Evolutionary conservation across 2,113 vertebrate genomes (phyloP), one percentile per base, ranked within the genome.

Genomic region (Esox niger): DNA sequence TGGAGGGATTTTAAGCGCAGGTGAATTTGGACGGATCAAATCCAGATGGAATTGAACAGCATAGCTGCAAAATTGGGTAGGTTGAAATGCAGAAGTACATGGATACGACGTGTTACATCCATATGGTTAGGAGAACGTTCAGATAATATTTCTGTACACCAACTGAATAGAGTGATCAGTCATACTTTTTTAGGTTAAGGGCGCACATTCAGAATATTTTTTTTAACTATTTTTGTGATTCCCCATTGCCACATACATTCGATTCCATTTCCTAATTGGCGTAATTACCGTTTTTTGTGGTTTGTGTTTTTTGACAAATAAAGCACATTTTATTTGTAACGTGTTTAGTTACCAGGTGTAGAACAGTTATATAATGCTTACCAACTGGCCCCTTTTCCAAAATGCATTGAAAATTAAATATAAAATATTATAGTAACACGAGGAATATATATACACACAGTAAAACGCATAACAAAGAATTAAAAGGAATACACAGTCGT

Each of bases 1-100:
- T 47, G 59, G 21, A 59, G 55, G 62, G 70, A 69, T 26, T 71
- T 55, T 38, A 15, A 26, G 3, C 3, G 23, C n/a, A 15, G 10
- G 67, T 68, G 72, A 62, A 29, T 60, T 74, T 35, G 1, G 52
- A 25, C 23, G 60, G 25, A 35, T 49, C 30, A 55, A 47, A 65
- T 38, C 3, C 79, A 25, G 72, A 90, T 90, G 89, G 88, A 88
- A 46, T 21, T 20, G 2, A 86, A 85, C 13, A 71, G 79, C 20
- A 70, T 38, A 57, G 17, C 13, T 13, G 64, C 20, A n/a, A 82
- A 20, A 57, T 25, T 69, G 2, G 84, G 89, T 91, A 76, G 89
- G 89, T 87, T 9, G 9, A 32, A 4, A 25, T 7, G 35, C 32
- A 27, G n/a, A 20, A 5, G 47, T 25, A 7, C 15, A 20, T 20